Conservation (phyloP, 1,140 invertebrate genomes). For the Cydia fagiglandana region DNA sequence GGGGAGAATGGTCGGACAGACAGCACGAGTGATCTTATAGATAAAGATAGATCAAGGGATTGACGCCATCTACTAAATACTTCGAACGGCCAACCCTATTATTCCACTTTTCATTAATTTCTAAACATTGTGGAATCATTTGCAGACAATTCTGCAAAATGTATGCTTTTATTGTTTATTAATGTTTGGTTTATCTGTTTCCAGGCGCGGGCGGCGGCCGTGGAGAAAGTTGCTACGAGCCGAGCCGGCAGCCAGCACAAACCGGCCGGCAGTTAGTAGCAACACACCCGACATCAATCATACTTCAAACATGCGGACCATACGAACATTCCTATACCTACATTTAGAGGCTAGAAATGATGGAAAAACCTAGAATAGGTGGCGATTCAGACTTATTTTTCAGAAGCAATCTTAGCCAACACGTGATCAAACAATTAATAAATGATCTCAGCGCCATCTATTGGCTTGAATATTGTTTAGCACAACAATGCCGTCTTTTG, state of each 20-base stretch:
- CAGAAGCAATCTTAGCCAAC: not conserved
- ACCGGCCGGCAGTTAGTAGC: conserved; percentile 38
- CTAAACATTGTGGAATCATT: no score
- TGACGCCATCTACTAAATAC: no score
- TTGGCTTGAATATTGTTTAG: no score
- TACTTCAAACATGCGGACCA: not conserved
- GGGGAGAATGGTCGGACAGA: no score
- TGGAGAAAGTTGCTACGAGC: conserved; percentile 57
- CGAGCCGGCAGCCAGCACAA: conserved; percentile 42
- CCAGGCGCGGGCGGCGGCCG: conserved; percentile 58
- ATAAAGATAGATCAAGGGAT: no score
- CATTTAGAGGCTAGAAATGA: not conserved
- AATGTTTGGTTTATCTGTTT: conserved; percentile 32
- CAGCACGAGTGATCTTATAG: no score
- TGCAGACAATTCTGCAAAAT: not conserved
- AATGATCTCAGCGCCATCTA: no score
- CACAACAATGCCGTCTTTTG: no score
- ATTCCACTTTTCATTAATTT: no score
- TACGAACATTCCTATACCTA: not conserved
- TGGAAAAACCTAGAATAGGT: not conserved
- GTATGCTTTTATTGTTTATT: no score
- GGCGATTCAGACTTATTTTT: not conserved
- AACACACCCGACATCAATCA: not conserved
- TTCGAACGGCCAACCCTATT: no score
- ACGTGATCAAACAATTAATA: no score